These are phyloP conservation scores for Augiades crinisus DNA, from an alignment of 2,888 invertebrate genomes.

Conservation along the genomic window DNA sequence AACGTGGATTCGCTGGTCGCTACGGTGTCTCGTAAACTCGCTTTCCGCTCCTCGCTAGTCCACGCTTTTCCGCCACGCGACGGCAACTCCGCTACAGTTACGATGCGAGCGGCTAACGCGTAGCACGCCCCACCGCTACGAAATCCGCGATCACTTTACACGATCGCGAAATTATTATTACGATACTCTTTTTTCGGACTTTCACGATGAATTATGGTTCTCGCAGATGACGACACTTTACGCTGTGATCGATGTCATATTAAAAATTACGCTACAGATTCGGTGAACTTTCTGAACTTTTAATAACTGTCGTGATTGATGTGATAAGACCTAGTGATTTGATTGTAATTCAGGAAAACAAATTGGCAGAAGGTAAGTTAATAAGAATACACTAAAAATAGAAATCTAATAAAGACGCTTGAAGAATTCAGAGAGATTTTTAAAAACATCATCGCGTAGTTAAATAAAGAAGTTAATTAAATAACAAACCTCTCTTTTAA, in stretches of 20 bases:
- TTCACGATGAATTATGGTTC: conserved; percentile 52
- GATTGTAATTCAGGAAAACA: background rate
- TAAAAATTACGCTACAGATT: conserved; percentile 26
- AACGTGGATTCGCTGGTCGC: background rate
- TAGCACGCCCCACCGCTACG: conserved; percentile 49
- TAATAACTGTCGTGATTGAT: background rate
- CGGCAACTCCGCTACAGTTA: conserved; percentile 42
- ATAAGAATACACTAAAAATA: background rate
- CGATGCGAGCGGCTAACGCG: conserved; percentile 49
- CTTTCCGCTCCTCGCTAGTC: background rate
- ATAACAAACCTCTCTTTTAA: no score
- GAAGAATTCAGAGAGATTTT: no score
- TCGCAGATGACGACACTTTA: conserved; percentile 36
- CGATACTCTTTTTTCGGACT: conserved; percentile 34
- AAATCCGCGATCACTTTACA: conserved; percentile 29
- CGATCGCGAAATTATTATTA: conserved; percentile 48
- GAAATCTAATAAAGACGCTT: no score
- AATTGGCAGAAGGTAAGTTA: background rate
- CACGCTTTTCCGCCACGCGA: background rate
- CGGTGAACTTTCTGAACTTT: background rate
- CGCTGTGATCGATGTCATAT: conserved; percentile 38
- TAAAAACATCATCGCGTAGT: no score
- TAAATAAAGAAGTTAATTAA: no score
- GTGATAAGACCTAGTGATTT: background rate
- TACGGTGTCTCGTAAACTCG: background rate